These are phyloP conservation scores for Urosaurus nigricauda DNA, from an alignment of 2,797 vertebrate genomes.

Conservation along the genomic window DNA sequence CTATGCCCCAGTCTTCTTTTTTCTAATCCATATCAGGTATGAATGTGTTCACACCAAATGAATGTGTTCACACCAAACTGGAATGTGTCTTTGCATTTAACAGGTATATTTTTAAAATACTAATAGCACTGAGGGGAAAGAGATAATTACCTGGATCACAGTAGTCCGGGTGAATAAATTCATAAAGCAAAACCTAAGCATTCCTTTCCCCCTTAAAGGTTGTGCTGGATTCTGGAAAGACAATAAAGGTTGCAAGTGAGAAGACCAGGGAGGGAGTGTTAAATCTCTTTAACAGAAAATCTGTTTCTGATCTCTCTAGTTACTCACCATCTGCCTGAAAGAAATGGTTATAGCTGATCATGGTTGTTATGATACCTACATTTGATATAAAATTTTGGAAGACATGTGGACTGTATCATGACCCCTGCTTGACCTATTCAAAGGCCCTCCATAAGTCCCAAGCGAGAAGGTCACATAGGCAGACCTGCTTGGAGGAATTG, in stretches of 20 bases:
- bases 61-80: no score
- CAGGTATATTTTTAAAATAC: no score
- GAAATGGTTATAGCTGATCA: background rate
- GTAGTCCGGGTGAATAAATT: no score
- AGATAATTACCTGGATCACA: background rate
- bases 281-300: background rate
- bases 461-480: no score
- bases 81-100: background rate
- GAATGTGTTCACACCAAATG: background rate
- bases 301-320: background rate
- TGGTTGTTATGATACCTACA: no score
- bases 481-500: no score
- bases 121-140: background rate
- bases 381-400: no score
- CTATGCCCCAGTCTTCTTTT: background rate
- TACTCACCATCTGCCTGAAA: background rate
- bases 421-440: no score
- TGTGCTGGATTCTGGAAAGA: background rate
- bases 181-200: background rate
- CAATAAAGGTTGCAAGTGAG: background rate
- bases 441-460: no score
- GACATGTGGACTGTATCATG: no score
- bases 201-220: background rate
- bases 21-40: background rate
- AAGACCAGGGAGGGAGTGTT: background rate